Conservation (phyloP, 2,113 vertebrate genomes). For the Apteryx owenii region DNA sequence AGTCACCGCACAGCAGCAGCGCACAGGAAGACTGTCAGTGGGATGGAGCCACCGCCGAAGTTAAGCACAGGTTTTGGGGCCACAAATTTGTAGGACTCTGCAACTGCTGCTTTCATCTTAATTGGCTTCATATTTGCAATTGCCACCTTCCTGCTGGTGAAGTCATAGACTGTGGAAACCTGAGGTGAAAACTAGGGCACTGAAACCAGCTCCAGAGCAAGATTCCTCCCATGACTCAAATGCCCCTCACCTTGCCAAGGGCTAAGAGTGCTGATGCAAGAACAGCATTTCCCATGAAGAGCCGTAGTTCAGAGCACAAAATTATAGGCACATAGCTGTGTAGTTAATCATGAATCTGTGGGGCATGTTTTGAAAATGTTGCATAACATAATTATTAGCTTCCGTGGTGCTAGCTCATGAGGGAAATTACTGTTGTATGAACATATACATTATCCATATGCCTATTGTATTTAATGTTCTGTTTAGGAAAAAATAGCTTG, state of each 20-base stretch:
- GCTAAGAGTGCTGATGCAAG: not conserved
- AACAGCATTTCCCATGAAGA: not conserved
- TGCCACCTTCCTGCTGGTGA: not conserved
- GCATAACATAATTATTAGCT: not conserved
- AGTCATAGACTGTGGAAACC: not conserved
- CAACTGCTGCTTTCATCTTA: not conserved
- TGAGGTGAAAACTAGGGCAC: slow-evolving; percentile 12
- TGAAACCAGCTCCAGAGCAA: not conserved
- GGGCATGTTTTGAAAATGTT: not conserved
- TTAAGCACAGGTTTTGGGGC: not conserved
- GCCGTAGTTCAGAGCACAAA: not conserved
- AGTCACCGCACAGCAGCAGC: not conserved
- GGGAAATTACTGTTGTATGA: slow-evolving; percentile 23
- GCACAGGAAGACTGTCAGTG: not conserved
- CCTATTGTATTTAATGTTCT: not conserved
- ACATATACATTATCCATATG: not conserved
- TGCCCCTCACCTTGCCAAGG: fast-evolving
- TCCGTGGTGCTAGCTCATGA: not conserved
- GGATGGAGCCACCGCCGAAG: not conserved
- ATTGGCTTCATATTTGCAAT: not conserved
- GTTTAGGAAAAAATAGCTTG: not conserved
- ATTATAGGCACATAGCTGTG: not conserved
- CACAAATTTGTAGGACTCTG: not conserved
- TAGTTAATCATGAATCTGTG: not conserved
- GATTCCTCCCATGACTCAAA: not conserved